Evolutionary conservation across 1,140 invertebrate species (phyloP), one percentile per base, ranked within the genome.

Genomic region (Wiebesia pumilae): DNA sequence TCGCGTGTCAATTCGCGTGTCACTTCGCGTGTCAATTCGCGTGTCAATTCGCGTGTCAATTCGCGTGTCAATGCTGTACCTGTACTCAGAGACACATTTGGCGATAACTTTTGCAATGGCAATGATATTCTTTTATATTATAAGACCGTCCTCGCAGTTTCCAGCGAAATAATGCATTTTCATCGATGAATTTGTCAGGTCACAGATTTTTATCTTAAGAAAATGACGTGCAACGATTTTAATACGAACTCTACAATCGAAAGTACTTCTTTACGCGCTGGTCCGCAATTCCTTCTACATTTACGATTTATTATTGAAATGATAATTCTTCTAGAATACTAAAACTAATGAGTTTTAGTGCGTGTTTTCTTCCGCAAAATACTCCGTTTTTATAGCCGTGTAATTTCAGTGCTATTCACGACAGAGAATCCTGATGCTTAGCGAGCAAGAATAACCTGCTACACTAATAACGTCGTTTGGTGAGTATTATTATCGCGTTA

Each of bases 301-400:
- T 69, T 19, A 33, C n/a, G 14, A 69, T n/a, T 78, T 78, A 78
- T 47, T 62, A 80, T 38, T 27, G 33, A 80, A 62, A 62, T 54
- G 33, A 54, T 65, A 62, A 33, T 40, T 10, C 10, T 38, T 24
- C 33, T 38, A 33, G 40, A 62, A 27, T 33, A 54, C 9, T 62
- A 65, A 10, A 62, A 62, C 65, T 80, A 80, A 80, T 62, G 35
- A 65, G 65, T 27, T 38, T n/a, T n/a, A n/a, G n/a, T 54, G 16
- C 24, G 19, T 33, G 14, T 58, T 38, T 51, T 80, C 30, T 35
- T 27, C 0, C 3, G 54, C 4, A 7, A 7, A 51, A 40, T 54
- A 65, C 78, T 80, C 65, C 0, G 4, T 12, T 54, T 80, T 62
- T 80, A 65, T 62, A 80, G 30, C 4, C 54, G 54, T 62, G 9